Percentiles rank a stretch among this genome's conserved stretches.
These are phyloP conservation scores for Heliconius congener DNA, from an alignment of 1,140 invertebrate genomes.

Conservation along the genomic window DNA sequence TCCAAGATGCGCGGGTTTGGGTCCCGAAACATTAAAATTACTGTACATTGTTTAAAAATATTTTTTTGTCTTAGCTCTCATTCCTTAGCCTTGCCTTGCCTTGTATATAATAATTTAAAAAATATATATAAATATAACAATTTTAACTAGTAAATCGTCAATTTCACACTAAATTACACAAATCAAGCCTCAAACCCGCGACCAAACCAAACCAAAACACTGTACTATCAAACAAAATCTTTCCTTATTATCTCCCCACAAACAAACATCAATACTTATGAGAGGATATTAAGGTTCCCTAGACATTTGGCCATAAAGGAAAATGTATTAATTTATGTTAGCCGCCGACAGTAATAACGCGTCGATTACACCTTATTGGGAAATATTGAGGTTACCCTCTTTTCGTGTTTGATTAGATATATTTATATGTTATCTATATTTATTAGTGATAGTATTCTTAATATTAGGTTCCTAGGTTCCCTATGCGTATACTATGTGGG, in stretches of 20 bases:
- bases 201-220: background rate
- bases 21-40: too few relatives aligned
- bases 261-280: conserved; percentile 42
- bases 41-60: too few relatives aligned
- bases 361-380: conserved; percentile 65
- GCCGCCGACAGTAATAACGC: conserved; percentile 60
- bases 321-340: conserved; percentile 65
- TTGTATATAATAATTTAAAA: background rate
- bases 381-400: conserved; percentile 53
- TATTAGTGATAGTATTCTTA: background rate
- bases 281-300: conserved; percentile 40
- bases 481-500: background rate
- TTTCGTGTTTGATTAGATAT: conserved; percentile 35
- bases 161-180: background rate
- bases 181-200: background rate
- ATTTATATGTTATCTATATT: background rate
- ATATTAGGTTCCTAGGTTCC: background rate
- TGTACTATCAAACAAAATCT: background rate
- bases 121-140: too few relatives aligned
- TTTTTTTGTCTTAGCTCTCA: too few relatives aligned
- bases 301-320: conserved; percentile 42
- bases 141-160: background rate
- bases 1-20: too few relatives aligned
- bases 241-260: conserved; percentile 26
- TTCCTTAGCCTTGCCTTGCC: too few relatives aligned